Evolutionary conservation across 2,113 vertebrate genomes (phyloP), one percentile per base, ranked within the genome.

Genomic region (Proteles cristata): DNA sequence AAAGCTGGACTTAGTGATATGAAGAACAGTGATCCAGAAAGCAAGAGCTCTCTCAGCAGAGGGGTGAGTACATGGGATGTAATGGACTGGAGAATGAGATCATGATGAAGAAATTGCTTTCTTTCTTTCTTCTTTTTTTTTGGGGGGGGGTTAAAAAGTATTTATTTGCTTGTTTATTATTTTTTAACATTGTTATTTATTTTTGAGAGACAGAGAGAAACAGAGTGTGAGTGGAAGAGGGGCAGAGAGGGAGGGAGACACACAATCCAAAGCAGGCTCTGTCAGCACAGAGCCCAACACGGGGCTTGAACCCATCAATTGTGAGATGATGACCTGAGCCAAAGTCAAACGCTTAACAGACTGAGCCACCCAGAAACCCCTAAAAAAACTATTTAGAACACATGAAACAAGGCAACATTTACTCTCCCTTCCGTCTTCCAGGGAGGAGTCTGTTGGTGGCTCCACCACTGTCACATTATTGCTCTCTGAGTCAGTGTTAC

Each of bases 401-500:
- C 96, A 94, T 81, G 85, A 88, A 66, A 86, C 1, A 61, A 96
- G 95, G 69, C 95, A 97, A 11, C 58, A 69, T 90, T 96, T 98
- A 99, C 68, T 98, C 99, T 83, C 98, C 99, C 98, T 98, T 99
- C 97, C 99, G 0, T 99, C 99, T 61, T 99, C 99, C 0, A 98
- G 35, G 2, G n/a, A 86, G 4, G 99, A 97, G 81, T 99, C 99
- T 2, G 99, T 96, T 0, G 99, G 97, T 0, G 99, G 97, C 96
- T 99, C 99, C 28, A 99, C 1, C 1, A 99, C 98, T 0, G 99
- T 98, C 0, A 99, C 99, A 0, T 99, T 98, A 69, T 99, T 99
- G 98, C 99, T 99, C 96, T 99, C 99, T 0, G 99, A 98, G n/a
- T 99, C 98, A 3, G 99, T 98, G 97, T 99, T 99, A 96, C 99